Evolutionary conservation across 2,888 invertebrate species (phyloP).

Genomic region (Oscheius sp.): DNA sequence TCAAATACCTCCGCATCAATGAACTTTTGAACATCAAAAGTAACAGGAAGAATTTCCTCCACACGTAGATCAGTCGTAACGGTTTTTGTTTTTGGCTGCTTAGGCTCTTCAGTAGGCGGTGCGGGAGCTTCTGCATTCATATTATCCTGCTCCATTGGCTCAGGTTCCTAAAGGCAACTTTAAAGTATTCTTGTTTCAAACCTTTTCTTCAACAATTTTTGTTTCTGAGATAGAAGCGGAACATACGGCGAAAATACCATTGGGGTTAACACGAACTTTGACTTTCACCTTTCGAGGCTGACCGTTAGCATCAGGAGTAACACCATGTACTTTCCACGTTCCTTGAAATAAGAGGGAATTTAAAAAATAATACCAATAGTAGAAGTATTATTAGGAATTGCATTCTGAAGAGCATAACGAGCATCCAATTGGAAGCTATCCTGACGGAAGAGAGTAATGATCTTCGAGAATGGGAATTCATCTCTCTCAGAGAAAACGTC

Average conservation of each 20-base stretch:
- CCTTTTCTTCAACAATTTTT: conserved; percentile 39
- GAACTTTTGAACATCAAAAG: conserved; percentile 80
- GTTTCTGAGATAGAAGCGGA: conserved; percentile 80
- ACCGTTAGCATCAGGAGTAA: conserved; percentile 86
- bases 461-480: conserved; percentile 87
- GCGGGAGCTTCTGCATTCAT: conserved; percentile 19
- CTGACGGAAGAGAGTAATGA: conserved; percentile 89
- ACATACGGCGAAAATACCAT: conserved; percentile 88
- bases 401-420: conserved; percentile 78
- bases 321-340: conserved; percentile 72
- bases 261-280: conserved; percentile 88
- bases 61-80: conserved; percentile 87
- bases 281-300: conserved; percentile 87
- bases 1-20: conserved; percentile 83
- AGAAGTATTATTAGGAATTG: conserved; percentile 80
- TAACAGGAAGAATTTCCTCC: conserved; percentile 79
- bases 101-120: conserved; percentile 18
- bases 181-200: conserved; percentile 5
- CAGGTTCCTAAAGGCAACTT: conserved; percentile 29
- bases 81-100: conserved; percentile 80
- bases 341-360: conserved; percentile 64
- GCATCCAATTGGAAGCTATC: conserved; percentile 88
- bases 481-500: conserved; percentile 92
- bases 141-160: conserved; percentile 20
- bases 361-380: conserved; percentile 60